Base-by-base conservation (phyloP, 1,140 invertebrate species). In the Asbolus verrucosus region DNA sequence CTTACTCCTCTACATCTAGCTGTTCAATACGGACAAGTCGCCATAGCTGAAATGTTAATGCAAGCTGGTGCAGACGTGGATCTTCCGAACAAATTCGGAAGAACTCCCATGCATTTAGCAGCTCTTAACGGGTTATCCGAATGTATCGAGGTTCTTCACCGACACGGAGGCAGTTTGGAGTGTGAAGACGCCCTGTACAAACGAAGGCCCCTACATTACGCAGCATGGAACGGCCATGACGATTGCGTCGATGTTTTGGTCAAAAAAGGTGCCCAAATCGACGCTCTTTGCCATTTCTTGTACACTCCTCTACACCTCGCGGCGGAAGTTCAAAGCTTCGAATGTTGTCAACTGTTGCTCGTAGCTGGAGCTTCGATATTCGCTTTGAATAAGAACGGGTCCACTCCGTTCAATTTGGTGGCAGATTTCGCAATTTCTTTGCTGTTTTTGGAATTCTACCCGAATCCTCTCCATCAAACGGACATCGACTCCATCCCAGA, bases 231-330 rank as follows among this genome's bases (percentile, higher is more conserved):
- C 16, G 41, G 41, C 1, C 41, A 46, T 19, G 14, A 15, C 3
- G 41, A 46, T 16, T 46, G 41, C 18, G 16, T 46, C 16, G 18
- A 46, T 8, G 18, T 16, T 0, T 1, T 41, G n/a, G 4, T 46
- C 6, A 18, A 18, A 16, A n/a, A 9, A 46, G 18, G 16, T 8
- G 41, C 14, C 3, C 6, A 8, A 1, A 18, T 46, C 18, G 41
- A 46, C 41, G 8, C 6, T 15, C 14, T 6, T 3, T 41, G 39
- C 13, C 16, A 46, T 19, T 46, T 46, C n/a, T 14, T 14, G 2
- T 46, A 19, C 9, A 46, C 41, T 18, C 41, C 41, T 19, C n/a
- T 46, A 19, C 41, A 46, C 18, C 41, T 46, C 0, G 41, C 41
- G 0, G 6, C 13, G 1, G 14, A 41, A 41, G n/a, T 1, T 2